Base-by-base conservation (phyloP, 2,888 invertebrate species). In the Dolomedes plantarius region DNA sequence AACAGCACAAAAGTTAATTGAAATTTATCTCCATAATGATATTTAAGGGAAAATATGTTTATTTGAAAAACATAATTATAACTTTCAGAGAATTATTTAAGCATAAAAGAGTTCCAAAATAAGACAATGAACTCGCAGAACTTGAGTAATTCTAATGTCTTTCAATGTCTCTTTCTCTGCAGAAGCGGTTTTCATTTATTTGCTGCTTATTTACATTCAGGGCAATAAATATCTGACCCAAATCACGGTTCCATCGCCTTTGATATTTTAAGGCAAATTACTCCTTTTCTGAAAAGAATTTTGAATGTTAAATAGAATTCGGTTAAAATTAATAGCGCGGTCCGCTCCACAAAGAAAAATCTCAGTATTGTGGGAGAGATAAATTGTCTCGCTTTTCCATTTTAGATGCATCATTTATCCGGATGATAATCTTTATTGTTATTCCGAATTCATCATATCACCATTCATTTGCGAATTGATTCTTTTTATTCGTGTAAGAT, bases 381-480 rank as follows among this genome's bases (percentile, higher is more conserved):
- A 23, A 56, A 56, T 56, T 56, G 23, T 23, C 23, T 23, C 36
- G 5, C 5, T 36, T n/a, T 36, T 36, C 23, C 23, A 19, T 23
- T 56, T 23, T 56, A 23, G 56, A 56, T 56, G 23, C 56, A 56
- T 56, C 23, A 56, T 56, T 56, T 56, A 56, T 56, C 56, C 56
- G 19, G 1, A 56, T 19, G 23, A 56, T 56, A 23, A 56, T 56
- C 19, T 56, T 23, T 56, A 46, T 23, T 23, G 11, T 23, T 23
- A 23, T 56, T 56, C 23, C 3, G 19, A 56, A 56, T 56, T 56
- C 23, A 56, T 56, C 23, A 56, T 23, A 23, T 56, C 56, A n/a
- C 23, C 23, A 16, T 56, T 56, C 23, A 56, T 56, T 5, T 56
- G 19, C 3, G 56, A 56, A 36, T 5, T 56, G 19, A 56, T 56